Evolutionary conservation across 2,888 invertebrate species (phyloP).

Genomic region (Athalia rosae): DNA sequence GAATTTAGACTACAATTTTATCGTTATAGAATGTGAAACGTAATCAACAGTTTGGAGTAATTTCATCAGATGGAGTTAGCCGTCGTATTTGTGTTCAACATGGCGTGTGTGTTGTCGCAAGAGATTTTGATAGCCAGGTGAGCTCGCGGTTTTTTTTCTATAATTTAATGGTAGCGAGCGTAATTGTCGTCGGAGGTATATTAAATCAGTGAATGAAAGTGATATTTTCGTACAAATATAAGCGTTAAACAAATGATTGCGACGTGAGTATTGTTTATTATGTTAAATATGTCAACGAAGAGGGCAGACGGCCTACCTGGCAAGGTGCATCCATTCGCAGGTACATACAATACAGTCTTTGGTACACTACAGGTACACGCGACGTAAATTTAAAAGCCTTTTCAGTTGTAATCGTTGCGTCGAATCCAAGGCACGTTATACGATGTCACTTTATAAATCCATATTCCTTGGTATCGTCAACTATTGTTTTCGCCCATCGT

Average conservation of each 20-base stretch:
- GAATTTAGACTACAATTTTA: background rate
- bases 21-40: background rate
- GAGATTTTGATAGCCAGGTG: conserved; percentile 63
- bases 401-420: conserved; percentile 7
- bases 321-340: conserved; percentile 45
- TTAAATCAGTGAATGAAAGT: conserved; percentile 39
- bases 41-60: conserved; percentile 35
- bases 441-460: background rate
- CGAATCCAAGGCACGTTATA: conserved; percentile 14
- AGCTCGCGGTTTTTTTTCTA: conserved; percentile 53
- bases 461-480: background rate
- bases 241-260: conserved; percentile 13
- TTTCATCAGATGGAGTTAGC: conserved; percentile 36
- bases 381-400: conserved; percentile 16
- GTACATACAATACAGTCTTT: conserved; percentile 21
- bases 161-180: conserved; percentile 32
- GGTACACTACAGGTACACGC: conserved; percentile 21
- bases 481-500: background rate
- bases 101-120: conserved; percentile 64
- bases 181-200: conserved; percentile 12
- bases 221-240: conserved; percentile 26
- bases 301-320: conserved; percentile 42
- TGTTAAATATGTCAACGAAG: conserved; percentile 41
- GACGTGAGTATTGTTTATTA: conserved; percentile 42
- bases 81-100: conserved; percentile 63